Conservation (phyloP, 2,797 vertebrate species). For the Rhabdomys pumilio region DNA sequence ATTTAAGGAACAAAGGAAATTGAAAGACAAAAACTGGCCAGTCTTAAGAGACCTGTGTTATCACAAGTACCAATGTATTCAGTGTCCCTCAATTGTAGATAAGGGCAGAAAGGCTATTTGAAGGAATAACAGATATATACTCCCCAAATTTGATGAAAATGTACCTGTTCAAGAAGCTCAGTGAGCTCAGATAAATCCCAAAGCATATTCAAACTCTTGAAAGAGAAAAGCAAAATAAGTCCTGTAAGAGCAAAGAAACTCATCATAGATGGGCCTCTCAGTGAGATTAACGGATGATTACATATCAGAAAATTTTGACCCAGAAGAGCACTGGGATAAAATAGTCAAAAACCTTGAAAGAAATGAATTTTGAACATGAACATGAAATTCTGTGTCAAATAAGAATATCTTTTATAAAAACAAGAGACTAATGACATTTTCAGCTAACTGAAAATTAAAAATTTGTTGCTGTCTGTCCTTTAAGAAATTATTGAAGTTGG, state of each 20-base stretch:
- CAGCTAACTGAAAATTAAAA: constrained; percentile 41
- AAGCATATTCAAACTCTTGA: constrained; percentile 42
- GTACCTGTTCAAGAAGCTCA: background rate
- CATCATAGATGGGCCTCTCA: constrained; percentile 10
- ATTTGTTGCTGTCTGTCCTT: constrained; percentile 36
- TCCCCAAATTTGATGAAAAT: constrained; percentile 45
- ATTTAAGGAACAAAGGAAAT: background rate
- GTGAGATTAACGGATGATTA: constrained; percentile 54
- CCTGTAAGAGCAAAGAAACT: constrained; percentile 39
- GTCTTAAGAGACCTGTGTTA: background rate
- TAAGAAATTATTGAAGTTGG: constrained; percentile 8
- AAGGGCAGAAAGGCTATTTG: constrained; percentile 24
- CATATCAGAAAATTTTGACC: constrained; percentile 41
- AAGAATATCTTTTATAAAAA: constrained; percentile 53
- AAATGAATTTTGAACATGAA: constrained; percentile 35
- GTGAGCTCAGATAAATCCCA: constrained; percentile 11
- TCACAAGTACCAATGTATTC: background rate
- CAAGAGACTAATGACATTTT: constrained; percentile 31
- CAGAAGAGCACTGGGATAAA: constrained; percentile 27
- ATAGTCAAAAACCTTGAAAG: constrained; percentile 63
- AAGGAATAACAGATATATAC: constrained; percentile 41
- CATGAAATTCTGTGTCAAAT: constrained; percentile 10
- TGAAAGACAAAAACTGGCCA: background rate
- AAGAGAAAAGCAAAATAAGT: constrained; percentile 50
- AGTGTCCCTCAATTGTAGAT: constrained; percentile 3